phyloP scores from a whole-genome alignment of 2,888 invertebrate species.

The Dugesia japonica region DNA sequence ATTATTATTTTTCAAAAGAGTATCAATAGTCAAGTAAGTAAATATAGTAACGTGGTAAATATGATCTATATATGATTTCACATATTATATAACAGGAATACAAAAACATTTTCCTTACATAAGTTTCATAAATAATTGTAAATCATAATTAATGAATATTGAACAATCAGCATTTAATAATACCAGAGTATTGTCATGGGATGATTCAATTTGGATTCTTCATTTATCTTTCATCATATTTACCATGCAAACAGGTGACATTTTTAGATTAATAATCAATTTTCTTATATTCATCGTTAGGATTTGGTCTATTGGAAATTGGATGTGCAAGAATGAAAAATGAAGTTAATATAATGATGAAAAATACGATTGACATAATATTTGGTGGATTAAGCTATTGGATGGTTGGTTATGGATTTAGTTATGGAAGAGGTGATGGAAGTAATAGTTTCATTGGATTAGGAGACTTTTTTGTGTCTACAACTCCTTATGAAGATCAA shows the following conservation, averaged over 20 bases:
- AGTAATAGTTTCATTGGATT: constrained; percentile 67
- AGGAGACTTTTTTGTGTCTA: constrained; percentile 64
- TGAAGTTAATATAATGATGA: constrained; percentile 92
- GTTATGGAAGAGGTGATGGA: constrained; percentile 55
- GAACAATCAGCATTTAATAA: too few species aligned
- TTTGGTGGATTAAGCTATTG: constrained; percentile 80
- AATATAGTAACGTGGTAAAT: too few species aligned
- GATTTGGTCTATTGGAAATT: constrained; percentile 77
- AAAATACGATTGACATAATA: constrained; percentile 77
- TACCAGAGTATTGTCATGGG: constrained; percentile 36
- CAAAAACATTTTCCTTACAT: too few species aligned
- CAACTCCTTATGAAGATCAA: constrained; percentile 55
- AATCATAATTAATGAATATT: too few species aligned
- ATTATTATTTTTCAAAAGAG: too few species aligned
- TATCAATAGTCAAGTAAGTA: too few species aligned
- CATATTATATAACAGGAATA: too few species aligned
- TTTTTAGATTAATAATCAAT: neutral
- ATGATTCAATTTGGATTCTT: constrained; percentile 43
- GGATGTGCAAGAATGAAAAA: constrained; percentile 65
- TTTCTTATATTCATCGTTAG: constrained; percentile 48
- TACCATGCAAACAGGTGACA: constrained; percentile 72
- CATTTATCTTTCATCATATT: constrained; percentile 67
- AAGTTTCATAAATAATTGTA: too few species aligned
- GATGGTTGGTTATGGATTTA: constrained; percentile 78
- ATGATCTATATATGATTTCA: too few species aligned